Evolutionary conservation across 1,140 invertebrate genomes (phyloP).

Genomic region (Adelges cooleyi): DNA sequence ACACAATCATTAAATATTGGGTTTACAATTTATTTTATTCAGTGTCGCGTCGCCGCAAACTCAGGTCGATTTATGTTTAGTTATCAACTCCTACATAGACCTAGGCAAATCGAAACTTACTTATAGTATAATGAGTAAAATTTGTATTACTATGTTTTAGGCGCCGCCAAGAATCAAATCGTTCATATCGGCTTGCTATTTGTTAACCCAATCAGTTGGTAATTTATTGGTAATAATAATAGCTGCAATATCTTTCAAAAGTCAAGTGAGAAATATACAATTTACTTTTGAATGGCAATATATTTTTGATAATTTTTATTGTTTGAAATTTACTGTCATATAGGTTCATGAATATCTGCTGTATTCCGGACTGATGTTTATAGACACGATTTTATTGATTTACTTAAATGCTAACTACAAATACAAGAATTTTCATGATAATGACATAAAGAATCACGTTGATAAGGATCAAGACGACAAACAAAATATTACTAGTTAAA

Average conservation of each 20-base stretch:
- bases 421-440: slow-evolving; percentile 1
- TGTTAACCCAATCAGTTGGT: slow-evolving; percentile 41
- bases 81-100: no score
- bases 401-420: slow-evolving; percentile 60
- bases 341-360: slow-evolving; percentile 77
- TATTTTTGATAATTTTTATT: slow-evolving; percentile 34
- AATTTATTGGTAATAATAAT: slow-evolving; percentile 41
- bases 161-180: slow-evolving; percentile 49
- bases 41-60: no score
- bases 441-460: no score
- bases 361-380: slow-evolving; percentile 72
- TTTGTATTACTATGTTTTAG: slow-evolving; percentile 39
- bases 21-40: no score
- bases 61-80: no score
- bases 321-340: slow-evolving; percentile 36
- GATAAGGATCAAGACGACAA: no score
- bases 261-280: slow-evolving; percentile 40
- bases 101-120: no score
- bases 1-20: not conserved
- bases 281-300: not conserved
- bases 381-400: slow-evolving; percentile 68
- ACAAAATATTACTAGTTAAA: no score
- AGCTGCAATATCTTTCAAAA: slow-evolving; percentile 42
- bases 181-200: slow-evolving; percentile 41
- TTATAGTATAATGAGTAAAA: no score